Base-by-base conservation (phyloP, 2,888 invertebrate species). In the Rhingia rostrata region DNA sequence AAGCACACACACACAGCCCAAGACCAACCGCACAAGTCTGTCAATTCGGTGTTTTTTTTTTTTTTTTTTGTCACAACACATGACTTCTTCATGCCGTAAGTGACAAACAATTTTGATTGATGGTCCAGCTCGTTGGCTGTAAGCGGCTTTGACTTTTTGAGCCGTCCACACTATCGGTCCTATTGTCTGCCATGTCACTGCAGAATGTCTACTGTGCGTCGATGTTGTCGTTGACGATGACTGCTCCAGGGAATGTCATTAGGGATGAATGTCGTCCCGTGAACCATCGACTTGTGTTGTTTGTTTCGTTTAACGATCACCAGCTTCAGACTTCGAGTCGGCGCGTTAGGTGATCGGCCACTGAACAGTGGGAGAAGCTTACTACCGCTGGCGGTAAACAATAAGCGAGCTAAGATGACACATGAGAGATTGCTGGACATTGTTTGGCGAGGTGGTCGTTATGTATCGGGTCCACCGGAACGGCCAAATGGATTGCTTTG, bases 81-180 rank as follows among this genome's bases (percentile, higher is more conserved):
- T 79, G 83, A 83, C 83, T 83, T 83, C 83, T 83, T 79, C 73
- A 74, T 69, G 83, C 54, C 73, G 64, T 79, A 83, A 83, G 79
- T 83, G 83, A 83, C 83, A 83, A 79, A 83, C 73, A 79, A 83
- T 83, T 73, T 83, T 83, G 83, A 83, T 83, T 74, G 83, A 83
- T 83, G 79, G 67, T 69, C 56, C 41, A 6, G 22, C 7, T 9
- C 56, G 33, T 66, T 78, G 33, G 72, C 12, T 54, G 51, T 73
- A 83, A 69, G 63, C 83, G 63, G 83, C 83, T 83, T 83, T 83
- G 83, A 83, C 73, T 83, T 78, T 67, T 73, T 72, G 64, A 73
- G 78, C 78, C 83, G 73, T 83, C 79, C 79, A 58, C 83, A 83
- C 83, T 67, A 69, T 37, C 83, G 69, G 56, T 39, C 63, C 63